These are phyloP conservation scores for Hemiscyllium ocellatum DNA, from an alignment of 2,113 vertebrate genomes.

Conservation along the genomic window DNA sequence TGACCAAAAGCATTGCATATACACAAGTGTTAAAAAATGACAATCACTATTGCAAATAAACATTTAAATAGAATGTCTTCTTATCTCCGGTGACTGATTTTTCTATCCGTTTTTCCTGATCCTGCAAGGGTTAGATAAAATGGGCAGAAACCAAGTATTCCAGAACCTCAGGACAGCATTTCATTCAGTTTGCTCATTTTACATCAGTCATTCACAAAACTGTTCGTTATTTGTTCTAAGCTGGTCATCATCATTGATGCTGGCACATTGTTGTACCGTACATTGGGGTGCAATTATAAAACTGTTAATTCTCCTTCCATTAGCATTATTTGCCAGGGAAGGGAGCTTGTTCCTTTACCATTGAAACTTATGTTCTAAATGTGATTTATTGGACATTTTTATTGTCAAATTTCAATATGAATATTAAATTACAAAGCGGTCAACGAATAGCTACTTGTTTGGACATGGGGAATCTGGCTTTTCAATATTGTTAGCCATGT, in stretches of 20 bases:
- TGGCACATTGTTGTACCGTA: too few relatives aligned
- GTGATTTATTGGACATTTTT: neutral
- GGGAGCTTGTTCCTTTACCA: neutral
- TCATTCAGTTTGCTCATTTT: neutral
- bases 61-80: neutral
- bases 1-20: neutral
- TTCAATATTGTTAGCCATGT: too few relatives aligned
- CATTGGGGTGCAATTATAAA: too few relatives aligned
- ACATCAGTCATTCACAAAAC: neutral
- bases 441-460: too few relatives aligned
- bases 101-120: neutral
- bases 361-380: neutral
- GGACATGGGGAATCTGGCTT: too few relatives aligned
- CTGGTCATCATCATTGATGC: too few relatives aligned
- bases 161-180: neutral
- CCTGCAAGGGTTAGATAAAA: neutral
- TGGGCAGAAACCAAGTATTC: neutral
- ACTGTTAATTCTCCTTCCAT: too few relatives aligned
- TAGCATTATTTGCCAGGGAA: too few relatives aligned
- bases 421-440: too few relatives aligned
- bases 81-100: neutral
- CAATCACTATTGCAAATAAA: neutral
- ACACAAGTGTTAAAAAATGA: too few relatives aligned
- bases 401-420: neutral
- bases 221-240: too few relatives aligned